phyloP scores from a whole-genome alignment of 1,140 invertebrate species.

The Leptopilina clavipes region DNA sequence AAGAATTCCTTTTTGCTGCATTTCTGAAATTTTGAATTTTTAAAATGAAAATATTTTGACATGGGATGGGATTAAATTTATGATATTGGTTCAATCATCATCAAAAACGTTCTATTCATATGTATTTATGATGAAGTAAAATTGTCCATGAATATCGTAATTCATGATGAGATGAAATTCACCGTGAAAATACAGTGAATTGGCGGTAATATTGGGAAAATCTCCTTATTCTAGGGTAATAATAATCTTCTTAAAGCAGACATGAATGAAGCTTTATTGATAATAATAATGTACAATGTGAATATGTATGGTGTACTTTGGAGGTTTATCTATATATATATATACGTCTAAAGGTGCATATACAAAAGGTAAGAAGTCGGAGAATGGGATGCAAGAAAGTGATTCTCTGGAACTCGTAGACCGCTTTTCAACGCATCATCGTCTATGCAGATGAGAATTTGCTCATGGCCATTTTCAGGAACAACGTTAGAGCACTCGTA shows the following conservation, averaged over 20 bases:
- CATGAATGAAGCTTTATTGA: not conserved
- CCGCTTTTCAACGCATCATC: not conserved
- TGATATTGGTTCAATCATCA: no score
- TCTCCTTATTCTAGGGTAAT: not conserved
- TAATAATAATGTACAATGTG: not conserved
- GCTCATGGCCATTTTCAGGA: constrained; percentile 13
- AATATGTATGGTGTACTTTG: not conserved
- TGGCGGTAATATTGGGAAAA: not conserved
- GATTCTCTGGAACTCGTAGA: not conserved
- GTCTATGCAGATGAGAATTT: constrained; percentile 16
- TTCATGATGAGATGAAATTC: not conserved
- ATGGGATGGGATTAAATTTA: no score
- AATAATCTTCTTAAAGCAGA: constrained; percentile 2
- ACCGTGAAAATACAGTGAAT: not conserved
- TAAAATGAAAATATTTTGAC: no score
- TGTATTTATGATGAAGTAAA: no score
- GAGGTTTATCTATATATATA: not conserved
- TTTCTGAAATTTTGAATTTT: no score
- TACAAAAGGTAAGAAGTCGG: not conserved
- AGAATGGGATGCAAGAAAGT: not conserved
- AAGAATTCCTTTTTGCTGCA: no score
- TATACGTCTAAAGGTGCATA: not conserved
- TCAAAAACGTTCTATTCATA: no score
- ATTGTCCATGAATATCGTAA: not conserved
- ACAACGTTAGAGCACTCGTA: not conserved